phyloP scores from a whole-genome alignment of 2,797 vertebrate species.

The Epinephelus awoara region DNA sequence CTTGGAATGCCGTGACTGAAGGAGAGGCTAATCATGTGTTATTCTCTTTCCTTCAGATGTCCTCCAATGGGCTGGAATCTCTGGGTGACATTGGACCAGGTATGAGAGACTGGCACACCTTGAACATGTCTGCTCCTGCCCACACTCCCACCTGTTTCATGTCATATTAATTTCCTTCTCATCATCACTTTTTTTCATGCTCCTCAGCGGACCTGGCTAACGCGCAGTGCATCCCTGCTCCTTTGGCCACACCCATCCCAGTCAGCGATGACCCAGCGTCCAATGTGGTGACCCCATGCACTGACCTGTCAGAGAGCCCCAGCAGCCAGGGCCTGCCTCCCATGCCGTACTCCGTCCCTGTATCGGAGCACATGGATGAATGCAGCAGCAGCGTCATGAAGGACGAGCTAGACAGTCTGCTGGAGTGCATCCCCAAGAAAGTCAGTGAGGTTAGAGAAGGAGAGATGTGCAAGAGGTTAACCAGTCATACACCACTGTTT shows the following conservation, averaged over 20 bases:
- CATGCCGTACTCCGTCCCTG: constrained; percentile 88
- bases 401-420: constrained; percentile 91
- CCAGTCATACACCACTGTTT: not conserved
- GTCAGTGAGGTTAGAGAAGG: constrained; percentile 82
- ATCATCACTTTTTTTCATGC: not conserved
- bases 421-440: constrained; percentile 90
- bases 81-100: constrained; percentile 95
- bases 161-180: not conserved
- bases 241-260: constrained; percentile 87
- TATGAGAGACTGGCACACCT: constrained; percentile 63
- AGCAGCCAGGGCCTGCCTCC: constrained; percentile 80
- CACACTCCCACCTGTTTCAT: not conserved
- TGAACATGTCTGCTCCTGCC: not conserved
- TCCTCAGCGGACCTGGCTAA: constrained; percentile 82
- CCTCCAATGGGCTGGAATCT: constrained; percentile 92
- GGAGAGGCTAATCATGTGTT: not conserved
- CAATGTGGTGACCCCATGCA: constrained; percentile 81
- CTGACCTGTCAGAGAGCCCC: constrained; percentile 86
- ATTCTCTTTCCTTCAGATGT: constrained; percentile 80
- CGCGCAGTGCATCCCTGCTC: constrained; percentile 90
- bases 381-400: constrained; percentile 92
- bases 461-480: not conserved
- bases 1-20: not conserved
- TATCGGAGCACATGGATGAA: constrained; percentile 93
- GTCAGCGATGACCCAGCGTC: constrained; percentile 88